Conservation (phyloP, 2,797 vertebrate genomes). For the Uromys caudimaculatus region DNA sequence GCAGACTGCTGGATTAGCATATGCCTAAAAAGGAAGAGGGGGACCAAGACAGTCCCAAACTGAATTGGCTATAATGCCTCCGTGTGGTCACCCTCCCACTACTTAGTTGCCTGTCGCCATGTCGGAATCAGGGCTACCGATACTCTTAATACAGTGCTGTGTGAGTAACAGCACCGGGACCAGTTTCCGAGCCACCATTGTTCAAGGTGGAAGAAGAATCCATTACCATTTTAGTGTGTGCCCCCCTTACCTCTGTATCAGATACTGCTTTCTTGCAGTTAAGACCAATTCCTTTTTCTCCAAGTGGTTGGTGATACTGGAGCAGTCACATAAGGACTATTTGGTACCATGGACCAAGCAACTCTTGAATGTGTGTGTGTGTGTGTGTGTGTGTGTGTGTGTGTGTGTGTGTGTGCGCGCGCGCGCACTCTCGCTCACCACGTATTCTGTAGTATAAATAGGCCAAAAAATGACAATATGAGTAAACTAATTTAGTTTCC, state of each 20-base stretch:
- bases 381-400: not conserved
- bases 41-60: not conserved
- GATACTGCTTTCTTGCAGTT: not conserved
- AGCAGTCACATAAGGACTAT: not conserved
- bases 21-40: not conserved
- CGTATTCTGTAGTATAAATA: fast-evolving
- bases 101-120: not conserved
- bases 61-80: not conserved
- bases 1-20: not conserved
- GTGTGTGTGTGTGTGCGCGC: not conserved
- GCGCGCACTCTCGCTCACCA: too few relatives aligned
- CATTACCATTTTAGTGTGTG: not conserved
- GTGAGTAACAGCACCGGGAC: too few relatives aligned
- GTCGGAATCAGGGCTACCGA: not conserved
- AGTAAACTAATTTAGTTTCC: not conserved
- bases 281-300: not conserved
- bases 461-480: not conserved
- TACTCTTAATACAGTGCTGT: not conserved
- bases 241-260: fast-evolving
- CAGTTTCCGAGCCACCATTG: not conserved
- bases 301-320: not conserved
- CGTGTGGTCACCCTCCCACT: not conserved
- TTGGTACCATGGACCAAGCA: not conserved
- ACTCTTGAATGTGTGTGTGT: not conserved
- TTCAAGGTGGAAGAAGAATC: not conserved